Conservation (phyloP, 2,888 invertebrate genomes). For the Hydroisotoma schaefferi region DNA sequence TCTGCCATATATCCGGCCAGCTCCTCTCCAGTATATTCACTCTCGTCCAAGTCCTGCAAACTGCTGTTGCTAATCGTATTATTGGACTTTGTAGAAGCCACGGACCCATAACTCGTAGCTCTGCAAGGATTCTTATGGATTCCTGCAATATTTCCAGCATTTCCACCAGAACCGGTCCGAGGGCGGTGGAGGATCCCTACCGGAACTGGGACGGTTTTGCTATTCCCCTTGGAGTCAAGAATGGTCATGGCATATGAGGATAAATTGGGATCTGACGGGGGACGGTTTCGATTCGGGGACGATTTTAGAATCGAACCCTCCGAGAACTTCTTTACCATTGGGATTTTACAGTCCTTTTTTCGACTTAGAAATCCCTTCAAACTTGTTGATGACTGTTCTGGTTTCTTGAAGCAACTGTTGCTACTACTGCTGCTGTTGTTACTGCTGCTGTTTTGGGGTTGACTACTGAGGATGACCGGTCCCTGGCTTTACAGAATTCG, state of each 20-base stretch:
- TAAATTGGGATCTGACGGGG: slow-evolving; percentile 26
- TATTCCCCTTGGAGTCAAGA: slow-evolving; percentile 33
- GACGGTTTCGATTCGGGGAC: slow-evolving; percentile 16
- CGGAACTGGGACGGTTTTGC: slow-evolving; percentile 16
- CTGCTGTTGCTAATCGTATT: slow-evolving; percentile 67
- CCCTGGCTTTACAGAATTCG: slow-evolving; percentile 39
- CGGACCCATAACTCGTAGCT: slow-evolving; percentile 35
- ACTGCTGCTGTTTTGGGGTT: slow-evolving; percentile 6
- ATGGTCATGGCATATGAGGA: slow-evolving; percentile 28
- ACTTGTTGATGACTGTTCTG: slow-evolving; percentile 17
- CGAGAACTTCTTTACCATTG: background rate
- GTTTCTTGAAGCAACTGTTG: slow-evolving; percentile 24
- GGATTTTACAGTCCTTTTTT: slow-evolving; percentile 5
- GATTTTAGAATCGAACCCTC: too few relatives aligned
- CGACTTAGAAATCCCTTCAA: slow-evolving; percentile 32
- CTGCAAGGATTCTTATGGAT: slow-evolving; percentile 26
- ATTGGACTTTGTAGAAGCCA: slow-evolving; percentile 32
- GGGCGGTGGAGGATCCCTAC: slow-evolving; percentile 13
- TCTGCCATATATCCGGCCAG: slow-evolving; percentile 66
- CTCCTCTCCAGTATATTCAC: slow-evolving; percentile 66
- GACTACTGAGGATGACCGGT: slow-evolving; percentile 26
- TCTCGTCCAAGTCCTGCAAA: slow-evolving; percentile 66
- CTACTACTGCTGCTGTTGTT: slow-evolving; percentile 16
- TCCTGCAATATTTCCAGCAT: slow-evolving; percentile 12
- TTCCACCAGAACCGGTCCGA: slow-evolving; percentile 28